Evolutionary conservation across 2,888 invertebrate genomes (phyloP).

Genomic region (Hartigia nigra): DNA sequence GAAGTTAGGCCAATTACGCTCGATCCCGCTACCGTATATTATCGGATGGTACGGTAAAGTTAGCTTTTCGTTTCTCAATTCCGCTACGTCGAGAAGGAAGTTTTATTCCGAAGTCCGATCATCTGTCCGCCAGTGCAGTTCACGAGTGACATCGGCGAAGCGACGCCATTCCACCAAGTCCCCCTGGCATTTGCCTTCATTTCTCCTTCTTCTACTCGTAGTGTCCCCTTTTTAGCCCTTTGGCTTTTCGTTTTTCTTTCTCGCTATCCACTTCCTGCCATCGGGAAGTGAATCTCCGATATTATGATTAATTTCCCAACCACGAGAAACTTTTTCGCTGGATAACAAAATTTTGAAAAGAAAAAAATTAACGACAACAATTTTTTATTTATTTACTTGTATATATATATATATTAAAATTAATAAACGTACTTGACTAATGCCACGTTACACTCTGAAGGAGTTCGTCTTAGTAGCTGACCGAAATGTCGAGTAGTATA

Average conservation of each 20-base stretch:
- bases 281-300: background rate
- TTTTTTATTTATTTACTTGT: too few relatives aligned
- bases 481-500: background rate
- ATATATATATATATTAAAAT: background rate
- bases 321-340: background rate
- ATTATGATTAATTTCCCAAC: background rate
- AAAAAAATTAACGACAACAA: too few relatives aligned
- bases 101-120: constrained; percentile 28
- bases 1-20: constrained; percentile 46
- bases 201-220: background rate
- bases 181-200: background rate
- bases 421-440: background rate
- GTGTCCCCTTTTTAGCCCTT: constrained; percentile 7
- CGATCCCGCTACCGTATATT: constrained; percentile 37
- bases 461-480: background rate
- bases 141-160: background rate
- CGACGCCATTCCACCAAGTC: background rate
- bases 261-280: background rate
- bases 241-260: constrained; percentile 9
- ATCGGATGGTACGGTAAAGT: constrained; percentile 45
- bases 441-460: background rate
- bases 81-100: constrained; percentile 33
- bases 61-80: constrained; percentile 50
- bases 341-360: background rate
- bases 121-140: background rate